These are phyloP conservation scores for Thermophis baileyi DNA, from an alignment of 2,113 vertebrate genomes.

Conservation along the genomic window DNA sequence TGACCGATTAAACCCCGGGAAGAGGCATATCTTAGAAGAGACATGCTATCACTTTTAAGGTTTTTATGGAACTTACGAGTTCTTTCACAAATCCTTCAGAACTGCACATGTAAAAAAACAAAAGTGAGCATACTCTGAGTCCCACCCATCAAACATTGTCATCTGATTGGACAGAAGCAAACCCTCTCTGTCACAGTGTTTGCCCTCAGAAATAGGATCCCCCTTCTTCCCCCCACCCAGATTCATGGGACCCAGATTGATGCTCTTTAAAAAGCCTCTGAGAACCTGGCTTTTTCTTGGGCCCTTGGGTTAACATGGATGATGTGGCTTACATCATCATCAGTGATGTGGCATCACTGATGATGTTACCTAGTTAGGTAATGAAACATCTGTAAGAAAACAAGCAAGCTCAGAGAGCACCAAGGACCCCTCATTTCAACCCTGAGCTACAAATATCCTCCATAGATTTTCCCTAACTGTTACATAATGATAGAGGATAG, in stretches of 20 bases:
- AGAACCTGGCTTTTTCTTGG: neutral
- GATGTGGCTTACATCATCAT: too few species aligned
- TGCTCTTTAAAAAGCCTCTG: neutral
- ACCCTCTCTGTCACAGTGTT: neutral
- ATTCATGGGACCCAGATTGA: neutral
- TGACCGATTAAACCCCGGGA: neutral
- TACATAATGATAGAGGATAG: neutral
- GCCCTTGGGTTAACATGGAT: neutral
- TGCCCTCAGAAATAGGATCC: neutral
- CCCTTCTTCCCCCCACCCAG: too few species aligned
- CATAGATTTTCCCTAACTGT: neutral
- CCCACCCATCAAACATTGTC: neutral
- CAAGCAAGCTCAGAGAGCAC: too few species aligned
- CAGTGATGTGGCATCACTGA: too few species aligned
- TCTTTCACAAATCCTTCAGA: neutral
- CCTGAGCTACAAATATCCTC: too few species aligned
- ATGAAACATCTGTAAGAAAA: too few species aligned
- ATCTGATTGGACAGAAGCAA: neutral
- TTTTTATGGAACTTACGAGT: neutral
- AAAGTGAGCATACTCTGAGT: neutral
- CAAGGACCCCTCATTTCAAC: too few species aligned
- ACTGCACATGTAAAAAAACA: neutral
- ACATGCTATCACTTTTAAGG: neutral
- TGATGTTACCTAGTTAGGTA: too few species aligned
- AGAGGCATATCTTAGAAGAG: neutral